Base-by-base conservation (phyloP, 2,113 vertebrate species). In the Salvelinus alpinus region DNA sequence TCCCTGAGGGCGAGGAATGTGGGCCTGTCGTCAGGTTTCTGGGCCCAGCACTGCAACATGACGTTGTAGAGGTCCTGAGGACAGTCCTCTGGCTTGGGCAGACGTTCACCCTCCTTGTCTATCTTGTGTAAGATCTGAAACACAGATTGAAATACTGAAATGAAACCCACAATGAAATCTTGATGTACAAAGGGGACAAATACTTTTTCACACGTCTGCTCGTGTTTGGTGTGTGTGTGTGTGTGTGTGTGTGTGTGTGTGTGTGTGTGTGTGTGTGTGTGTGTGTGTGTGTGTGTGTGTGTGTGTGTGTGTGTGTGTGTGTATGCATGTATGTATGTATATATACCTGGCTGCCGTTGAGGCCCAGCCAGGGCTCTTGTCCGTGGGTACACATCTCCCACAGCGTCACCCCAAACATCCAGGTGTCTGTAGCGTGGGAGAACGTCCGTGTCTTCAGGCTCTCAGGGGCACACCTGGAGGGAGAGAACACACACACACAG, bases 321-420 rank as follows among this genome's bases (percentile, higher is more conserved):
- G 64, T 67, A 16, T 16, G 47, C 27, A 44, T 71, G 24, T 44
- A 47, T 20, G 3, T 59, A 29, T 25, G 12, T 16, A 1, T 24
- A 5, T 68, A 38, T 86, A 98, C 97, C 96, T 98, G 97, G 84
- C 97, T 98, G 48, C 97, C 97, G 1, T 97, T 98, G 12, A 99
- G 96, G 71, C 97, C 97, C 1, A 98, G 92, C 97, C 97, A 99
- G 2, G 97, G 97, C 82, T 99, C 97, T 85, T 98, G 97, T 20
- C 97, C 97, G 0, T 97, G 97, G 5, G 97, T 99, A 88, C 96
- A 98, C 97, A 98, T 99, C 89, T 99, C 97, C 97, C 97, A 99
- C 4, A 98, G 85, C 0, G 96, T 98, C 22, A 99, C 97, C 48
- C 97, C 97, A 2, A 99, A 99, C 97, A 99, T 99, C 97, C 97